Evolutionary conservation across 2,797 vertebrate genomes (phyloP).

Genomic region (Galagoides demidoff): DNA sequence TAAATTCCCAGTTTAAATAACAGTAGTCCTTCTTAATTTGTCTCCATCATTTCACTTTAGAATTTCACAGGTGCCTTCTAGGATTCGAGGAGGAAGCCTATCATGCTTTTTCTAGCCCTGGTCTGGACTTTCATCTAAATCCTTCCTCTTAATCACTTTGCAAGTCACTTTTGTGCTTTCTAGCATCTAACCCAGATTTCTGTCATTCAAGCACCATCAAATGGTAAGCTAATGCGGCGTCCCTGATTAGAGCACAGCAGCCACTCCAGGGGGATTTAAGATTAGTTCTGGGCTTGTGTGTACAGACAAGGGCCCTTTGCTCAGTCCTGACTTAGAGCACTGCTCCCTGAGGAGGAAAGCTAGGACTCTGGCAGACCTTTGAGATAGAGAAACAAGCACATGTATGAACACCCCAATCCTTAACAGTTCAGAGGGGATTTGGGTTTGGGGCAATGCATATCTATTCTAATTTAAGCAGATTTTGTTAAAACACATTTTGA

Average conservation of each 20-base stretch:
- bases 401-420: not conserved
- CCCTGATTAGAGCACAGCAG: not conserved
- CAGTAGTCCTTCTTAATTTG: not conserved
- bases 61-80: not conserved
- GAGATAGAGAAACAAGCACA: not conserved
- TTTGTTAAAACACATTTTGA: conserved; percentile 26
- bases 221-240: not conserved
- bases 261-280: not conserved
- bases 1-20: not conserved
- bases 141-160: not conserved
- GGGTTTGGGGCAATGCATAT: not conserved
- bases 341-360: not conserved
- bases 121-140: not conserved
- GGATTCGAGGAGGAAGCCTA: not conserved
- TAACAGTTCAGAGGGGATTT: not conserved
- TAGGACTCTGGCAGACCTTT: not conserved
- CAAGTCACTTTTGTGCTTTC: not conserved
- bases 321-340: not conserved
- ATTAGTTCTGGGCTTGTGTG: not conserved
- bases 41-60: not conserved
- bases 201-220: not conserved
- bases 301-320: not conserved
- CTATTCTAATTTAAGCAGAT: not conserved
- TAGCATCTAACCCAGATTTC: not conserved
- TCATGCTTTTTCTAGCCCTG: not conserved